Evolutionary conservation across 2,113 vertebrate species (phyloP).

Genomic region (Clupea harengus): DNA sequence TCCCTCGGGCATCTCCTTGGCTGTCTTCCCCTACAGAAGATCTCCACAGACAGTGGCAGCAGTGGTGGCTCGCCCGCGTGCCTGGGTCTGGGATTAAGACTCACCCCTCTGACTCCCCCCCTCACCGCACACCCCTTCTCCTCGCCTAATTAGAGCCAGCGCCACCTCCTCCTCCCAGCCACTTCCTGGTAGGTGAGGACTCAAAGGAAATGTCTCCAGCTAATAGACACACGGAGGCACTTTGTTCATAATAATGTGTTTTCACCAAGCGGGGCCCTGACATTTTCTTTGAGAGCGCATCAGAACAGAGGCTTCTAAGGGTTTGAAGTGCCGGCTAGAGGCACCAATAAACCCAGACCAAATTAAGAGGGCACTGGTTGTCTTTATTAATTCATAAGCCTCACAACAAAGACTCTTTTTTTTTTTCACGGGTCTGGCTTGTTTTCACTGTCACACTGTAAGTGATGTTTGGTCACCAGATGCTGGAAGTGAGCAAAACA

Average conservation of each 20-base stretch:
- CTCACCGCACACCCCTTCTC: neutral
- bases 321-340: conserved; percentile 38
- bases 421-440: neutral
- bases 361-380: neutral
- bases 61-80: neutral
- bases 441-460: neutral
- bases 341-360: neutral
- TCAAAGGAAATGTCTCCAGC: conserved; percentile 52
- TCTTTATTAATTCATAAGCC: conserved; percentile 5
- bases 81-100: neutral
- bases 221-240: conserved; percentile 57
- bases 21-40: neutral
- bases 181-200: conserved; percentile 53
- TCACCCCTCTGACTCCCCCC: neutral
- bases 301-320: neutral
- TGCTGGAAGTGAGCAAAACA: neutral
- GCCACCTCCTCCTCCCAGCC: conserved; percentile 53
- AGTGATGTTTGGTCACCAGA: neutral
- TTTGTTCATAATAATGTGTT: conserved; percentile 60
- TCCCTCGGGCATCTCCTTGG: neutral
- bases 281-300: neutral
- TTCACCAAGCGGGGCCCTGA: conserved; percentile 46
- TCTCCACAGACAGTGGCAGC: neutral
- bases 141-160: conserved; percentile 61
- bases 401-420: neutral